These are phyloP conservation scores for Philypnodon macrostomus DNA, from an alignment of 2,797 vertebrate genomes.

Conservation along the genomic window DNA sequence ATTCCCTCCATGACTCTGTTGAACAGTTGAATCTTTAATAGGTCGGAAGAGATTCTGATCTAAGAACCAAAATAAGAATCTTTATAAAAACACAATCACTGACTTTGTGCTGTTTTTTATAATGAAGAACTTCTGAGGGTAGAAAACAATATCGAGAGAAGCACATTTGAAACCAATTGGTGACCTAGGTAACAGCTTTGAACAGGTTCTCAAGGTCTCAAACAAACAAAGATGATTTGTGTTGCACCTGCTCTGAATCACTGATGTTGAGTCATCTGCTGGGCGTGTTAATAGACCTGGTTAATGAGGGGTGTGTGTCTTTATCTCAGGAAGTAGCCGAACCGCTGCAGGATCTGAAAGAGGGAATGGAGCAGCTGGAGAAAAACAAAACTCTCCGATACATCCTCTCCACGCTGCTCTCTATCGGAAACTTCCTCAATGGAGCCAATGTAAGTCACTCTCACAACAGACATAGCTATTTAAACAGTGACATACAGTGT, in stretches of 20 bases:
- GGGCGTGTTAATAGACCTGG: constrained; percentile 25
- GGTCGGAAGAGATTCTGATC: constrained; percentile 30
- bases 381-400: constrained; percentile 92
- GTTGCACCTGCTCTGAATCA: constrained; percentile 47
- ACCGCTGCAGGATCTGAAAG: constrained; percentile 94
- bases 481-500: too few relatives aligned
- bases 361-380: constrained; percentile 97
- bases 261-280: constrained; percentile 25
- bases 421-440: constrained; percentile 97
- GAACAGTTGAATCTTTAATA: constrained; percentile 34
- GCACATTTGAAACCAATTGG: constrained; percentile 27
- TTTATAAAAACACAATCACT: not conserved
- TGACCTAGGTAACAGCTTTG: constrained; percentile 24
- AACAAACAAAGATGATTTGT: constrained; percentile 31
- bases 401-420: constrained; percentile 91
- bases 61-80: not conserved
- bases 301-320: constrained; percentile 29
- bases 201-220: constrained; percentile 31
- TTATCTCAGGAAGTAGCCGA: constrained; percentile 89
- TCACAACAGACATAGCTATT: too few relatives aligned
- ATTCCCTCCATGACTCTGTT: constrained; percentile 22
- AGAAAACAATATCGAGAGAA: constrained; percentile 37
- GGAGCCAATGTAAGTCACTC: constrained; percentile 88
- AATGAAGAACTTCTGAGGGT: not conserved
- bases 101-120: too few relatives aligned